Evolutionary conservation across 2,888 invertebrate species (phyloP).

Genomic region (Acrobasis repandana): DNA sequence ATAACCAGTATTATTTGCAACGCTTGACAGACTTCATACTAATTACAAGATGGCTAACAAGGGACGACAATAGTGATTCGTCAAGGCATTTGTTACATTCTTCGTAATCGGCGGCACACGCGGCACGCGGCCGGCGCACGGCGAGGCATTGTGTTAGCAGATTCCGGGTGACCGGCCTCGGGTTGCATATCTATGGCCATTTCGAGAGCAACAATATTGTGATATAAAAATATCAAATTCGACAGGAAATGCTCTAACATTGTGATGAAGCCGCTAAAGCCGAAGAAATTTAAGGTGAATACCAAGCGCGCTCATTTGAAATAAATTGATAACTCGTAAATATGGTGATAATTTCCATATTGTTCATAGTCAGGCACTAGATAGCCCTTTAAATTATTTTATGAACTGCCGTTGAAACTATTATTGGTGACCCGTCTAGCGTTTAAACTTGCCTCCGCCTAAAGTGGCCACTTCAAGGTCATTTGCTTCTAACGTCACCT

Average conservation of each 20-base stretch:
- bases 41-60: constrained; percentile 17
- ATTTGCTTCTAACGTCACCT: too few relatives aligned
- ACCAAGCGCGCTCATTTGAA: too few relatives aligned
- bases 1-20: background rate
- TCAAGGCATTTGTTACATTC: constrained; percentile 25
- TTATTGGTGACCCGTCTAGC: too few relatives aligned
- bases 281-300: too few relatives aligned
- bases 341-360: too few relatives aligned
- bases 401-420: too few relatives aligned
- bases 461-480: too few relatives aligned
- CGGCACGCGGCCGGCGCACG: constrained; percentile 9
- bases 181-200: constrained; percentile 28
- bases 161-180: constrained; percentile 54
- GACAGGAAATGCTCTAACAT: background rate
- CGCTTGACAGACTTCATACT: constrained; percentile 15
- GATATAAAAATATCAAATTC: constrained; percentile 16
- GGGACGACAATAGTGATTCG: constrained; percentile 14
- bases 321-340: too few relatives aligned
- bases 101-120: constrained; percentile 15
- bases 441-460: too few relatives aligned
- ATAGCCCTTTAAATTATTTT: too few relatives aligned
- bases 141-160: constrained; percentile 25
- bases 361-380: too few relatives aligned
- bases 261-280: too few relatives aligned
- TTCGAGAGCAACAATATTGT: constrained; percentile 17